These are phyloP conservation scores for Cotesia glomerata DNA, from an alignment of 1,140 invertebrate genomes.

Conservation along the genomic window DNA sequence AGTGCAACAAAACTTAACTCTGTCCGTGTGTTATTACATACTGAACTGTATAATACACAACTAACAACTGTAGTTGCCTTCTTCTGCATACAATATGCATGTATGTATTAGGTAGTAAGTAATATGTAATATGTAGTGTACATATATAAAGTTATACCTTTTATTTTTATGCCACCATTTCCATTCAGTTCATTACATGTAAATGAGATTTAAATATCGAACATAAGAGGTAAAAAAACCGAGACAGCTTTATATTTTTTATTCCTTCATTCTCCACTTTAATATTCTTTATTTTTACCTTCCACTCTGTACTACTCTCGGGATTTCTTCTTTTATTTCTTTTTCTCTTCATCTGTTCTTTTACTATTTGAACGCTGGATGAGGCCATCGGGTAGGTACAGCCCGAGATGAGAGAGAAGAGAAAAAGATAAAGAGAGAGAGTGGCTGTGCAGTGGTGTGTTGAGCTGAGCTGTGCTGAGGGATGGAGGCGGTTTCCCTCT, in stretches of 20 bases:
- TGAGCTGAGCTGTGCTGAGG: background rate
- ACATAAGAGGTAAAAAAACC: background rate
- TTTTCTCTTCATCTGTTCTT: background rate
- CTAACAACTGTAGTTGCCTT: no score
- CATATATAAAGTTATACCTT: no score
- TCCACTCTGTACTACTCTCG: background rate
- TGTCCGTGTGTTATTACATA: no score
- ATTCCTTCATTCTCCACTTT: background rate
- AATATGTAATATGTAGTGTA: no score
- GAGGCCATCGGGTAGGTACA: background rate
- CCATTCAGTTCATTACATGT: conserved; percentile 3
- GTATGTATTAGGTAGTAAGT: no score
- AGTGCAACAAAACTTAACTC: no score
- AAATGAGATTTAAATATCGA: conserved; percentile 9
- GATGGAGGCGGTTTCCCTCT: conserved; percentile 2
- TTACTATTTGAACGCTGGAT: conserved; percentile 12
- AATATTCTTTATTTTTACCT: background rate
- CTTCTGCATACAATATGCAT: no score
- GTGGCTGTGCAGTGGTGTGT: background rate
- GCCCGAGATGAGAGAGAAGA: background rate
- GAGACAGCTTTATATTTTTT: conserved; percentile 1
- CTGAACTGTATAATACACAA: no score
- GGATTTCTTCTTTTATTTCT: conserved; percentile 4
- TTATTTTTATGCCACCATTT: background rate
- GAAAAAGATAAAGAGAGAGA: background rate